Evolutionary conservation across 2,113 vertebrate genomes (phyloP).

Genomic region (Nettapus auritus): DNA sequence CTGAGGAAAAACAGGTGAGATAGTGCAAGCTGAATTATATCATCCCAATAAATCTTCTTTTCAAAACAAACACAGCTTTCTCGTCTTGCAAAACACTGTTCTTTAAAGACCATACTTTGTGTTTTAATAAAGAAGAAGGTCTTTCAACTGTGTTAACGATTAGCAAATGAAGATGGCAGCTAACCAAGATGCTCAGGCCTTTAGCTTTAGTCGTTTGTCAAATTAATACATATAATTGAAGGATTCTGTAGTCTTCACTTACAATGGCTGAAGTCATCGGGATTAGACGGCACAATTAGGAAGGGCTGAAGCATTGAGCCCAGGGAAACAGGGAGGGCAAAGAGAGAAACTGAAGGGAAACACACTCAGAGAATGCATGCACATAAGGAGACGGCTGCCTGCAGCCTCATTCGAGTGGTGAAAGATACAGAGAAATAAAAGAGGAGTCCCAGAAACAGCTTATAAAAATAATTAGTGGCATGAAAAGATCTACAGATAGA

Average conservation of each 20-base stretch:
- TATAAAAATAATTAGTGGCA: conserved; percentile 35
- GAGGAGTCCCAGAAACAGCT: conserved; percentile 1
- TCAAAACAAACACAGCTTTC: conserved; percentile 71
- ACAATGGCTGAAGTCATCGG: not conserved
- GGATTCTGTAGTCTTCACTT: not conserved
- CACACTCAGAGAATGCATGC: not conserved
- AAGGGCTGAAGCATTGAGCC: not conserved
- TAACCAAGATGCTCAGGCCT: conserved; percentile 53
- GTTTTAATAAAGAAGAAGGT: conserved; percentile 55
- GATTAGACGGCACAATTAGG: not conserved
- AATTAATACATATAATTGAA: conserved; percentile 31
- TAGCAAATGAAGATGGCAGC: conserved; percentile 49
- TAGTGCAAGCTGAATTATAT: conserved; percentile 63
- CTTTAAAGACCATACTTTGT: conserved; percentile 8
- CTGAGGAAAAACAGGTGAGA: conserved; percentile 82
- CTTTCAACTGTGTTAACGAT: conserved; percentile 55
- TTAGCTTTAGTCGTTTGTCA: conserved; percentile 51
- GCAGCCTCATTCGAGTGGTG: not conserved
- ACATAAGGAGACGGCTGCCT: not conserved
- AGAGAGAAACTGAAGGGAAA: conserved; percentile 3
- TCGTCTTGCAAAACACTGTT: conserved; percentile 56
- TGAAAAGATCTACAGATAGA: conserved; percentile 48
- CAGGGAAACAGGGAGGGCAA: not conserved
- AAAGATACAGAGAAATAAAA: conserved; percentile 9
- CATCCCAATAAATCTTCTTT: conserved; percentile 73